phyloP scores from a whole-genome alignment of 2,888 invertebrate species.

The Entomobrya proxima region DNA sequence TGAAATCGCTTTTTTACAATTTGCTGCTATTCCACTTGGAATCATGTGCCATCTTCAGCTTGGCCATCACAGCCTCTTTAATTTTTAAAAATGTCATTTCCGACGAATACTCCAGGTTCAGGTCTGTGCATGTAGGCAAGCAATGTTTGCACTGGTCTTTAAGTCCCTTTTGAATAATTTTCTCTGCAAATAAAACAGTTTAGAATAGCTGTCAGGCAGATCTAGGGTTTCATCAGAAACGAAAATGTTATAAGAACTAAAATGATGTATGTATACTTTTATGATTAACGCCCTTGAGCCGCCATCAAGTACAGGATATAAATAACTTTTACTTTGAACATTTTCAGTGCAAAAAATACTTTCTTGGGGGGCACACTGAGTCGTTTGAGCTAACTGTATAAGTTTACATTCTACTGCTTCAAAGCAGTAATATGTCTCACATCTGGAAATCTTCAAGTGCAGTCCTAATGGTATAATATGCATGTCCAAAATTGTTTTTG shows the following conservation, averaged over 20 bases:
- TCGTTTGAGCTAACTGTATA: background rate
- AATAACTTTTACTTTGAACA: slow-evolving; percentile 60
- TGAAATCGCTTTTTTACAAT: no score
- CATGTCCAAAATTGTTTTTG: no score
- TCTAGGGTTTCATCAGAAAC: no score
- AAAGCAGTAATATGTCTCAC: no score
- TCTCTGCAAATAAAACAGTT: slow-evolving; percentile 12
- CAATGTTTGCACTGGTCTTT: slow-evolving; percentile 45
- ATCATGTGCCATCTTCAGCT: background rate
- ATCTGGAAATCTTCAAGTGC: no score
- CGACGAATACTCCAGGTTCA: slow-evolving; percentile 62
- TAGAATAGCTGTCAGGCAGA: no score
- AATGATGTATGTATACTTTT: no score
- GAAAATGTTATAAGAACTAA: no score
- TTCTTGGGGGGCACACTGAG: slow-evolving; percentile 5
- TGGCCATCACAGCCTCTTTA: background rate
- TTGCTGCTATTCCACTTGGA: background rate
- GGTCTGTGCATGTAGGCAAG: slow-evolving; percentile 67
- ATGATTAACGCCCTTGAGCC: no score
- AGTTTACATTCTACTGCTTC: background rate
- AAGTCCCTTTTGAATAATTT: slow-evolving; percentile 40
- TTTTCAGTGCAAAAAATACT: slow-evolving; percentile 64
- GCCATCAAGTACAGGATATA: background rate
- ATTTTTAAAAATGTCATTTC: slow-evolving; percentile 43
- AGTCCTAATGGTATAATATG: no score